Evolutionary conservation across 2,113 vertebrate genomes (phyloP).

Genomic region (Pleuronectes platessa): DNA sequence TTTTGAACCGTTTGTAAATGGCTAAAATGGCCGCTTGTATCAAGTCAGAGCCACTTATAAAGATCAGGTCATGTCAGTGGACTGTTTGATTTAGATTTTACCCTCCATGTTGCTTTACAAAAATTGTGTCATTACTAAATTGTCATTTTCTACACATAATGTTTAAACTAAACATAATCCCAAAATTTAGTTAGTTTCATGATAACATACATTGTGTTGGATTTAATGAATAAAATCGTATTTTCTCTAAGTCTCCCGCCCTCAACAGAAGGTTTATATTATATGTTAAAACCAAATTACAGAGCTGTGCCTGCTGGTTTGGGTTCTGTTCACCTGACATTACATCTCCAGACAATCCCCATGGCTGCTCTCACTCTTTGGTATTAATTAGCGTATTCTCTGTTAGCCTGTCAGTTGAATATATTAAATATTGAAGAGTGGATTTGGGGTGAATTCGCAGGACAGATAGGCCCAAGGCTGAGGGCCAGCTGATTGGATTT

Average conservation of each 20-base stretch:
- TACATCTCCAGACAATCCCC: conserved; percentile 18
- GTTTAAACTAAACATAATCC: too few species aligned
- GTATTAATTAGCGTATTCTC: conserved; percentile 53
- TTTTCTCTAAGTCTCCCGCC: background rate
- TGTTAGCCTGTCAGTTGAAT: conserved; percentile 49
- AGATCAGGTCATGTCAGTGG: too few species aligned
- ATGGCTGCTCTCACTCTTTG: conserved; percentile 35
- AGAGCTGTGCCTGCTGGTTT: conserved; percentile 25
- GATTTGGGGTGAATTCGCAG: conserved; percentile 54
- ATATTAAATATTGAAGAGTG: conserved; percentile 61
- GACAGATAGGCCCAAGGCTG: conserved; percentile 42
- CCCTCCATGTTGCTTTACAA: background rate
- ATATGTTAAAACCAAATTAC: background rate
- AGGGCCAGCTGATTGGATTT: conserved; percentile 41
- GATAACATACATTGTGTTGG: background rate
- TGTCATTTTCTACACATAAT: background rate
- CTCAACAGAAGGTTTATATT: background rate
- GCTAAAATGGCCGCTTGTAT: background rate
- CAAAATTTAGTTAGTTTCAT: background rate
- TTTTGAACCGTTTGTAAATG: background rate
- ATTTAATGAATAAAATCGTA: background rate
- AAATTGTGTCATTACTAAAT: background rate
- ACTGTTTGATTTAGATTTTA: background rate
- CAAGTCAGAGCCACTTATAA: background rate
- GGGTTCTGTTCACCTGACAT: conserved; percentile 26